Evolutionary conservation across 2,113 vertebrate species (phyloP).

Genomic region (Lamprotornis superbus): DNA sequence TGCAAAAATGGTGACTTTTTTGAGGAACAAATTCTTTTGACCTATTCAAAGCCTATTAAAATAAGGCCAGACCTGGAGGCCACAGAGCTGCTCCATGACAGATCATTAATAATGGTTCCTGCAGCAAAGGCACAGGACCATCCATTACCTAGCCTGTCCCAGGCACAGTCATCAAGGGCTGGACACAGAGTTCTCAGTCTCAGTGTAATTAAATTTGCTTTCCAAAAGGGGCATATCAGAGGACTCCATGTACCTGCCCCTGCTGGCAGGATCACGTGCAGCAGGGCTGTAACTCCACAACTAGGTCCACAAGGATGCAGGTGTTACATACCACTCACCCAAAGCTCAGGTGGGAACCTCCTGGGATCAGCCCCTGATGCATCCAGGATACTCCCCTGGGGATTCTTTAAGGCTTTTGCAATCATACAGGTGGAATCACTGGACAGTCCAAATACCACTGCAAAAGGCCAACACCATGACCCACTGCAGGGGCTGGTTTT

Average conservation of each 20-base stretch:
- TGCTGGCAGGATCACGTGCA: fast-evolving
- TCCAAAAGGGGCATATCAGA: neutral
- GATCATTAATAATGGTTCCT: neutral
- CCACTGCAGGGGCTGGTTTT: neutral
- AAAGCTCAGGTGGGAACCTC: neutral
- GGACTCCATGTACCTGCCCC: neutral
- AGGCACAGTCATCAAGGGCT: neutral
- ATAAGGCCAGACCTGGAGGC: neutral
- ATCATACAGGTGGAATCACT: neutral
- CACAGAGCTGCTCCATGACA: neutral
- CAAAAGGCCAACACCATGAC: neutral
- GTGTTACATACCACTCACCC: neutral
- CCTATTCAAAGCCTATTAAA: neutral
- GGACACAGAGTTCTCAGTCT: neutral
- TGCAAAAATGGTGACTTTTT: neutral
- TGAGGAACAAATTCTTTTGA: neutral
- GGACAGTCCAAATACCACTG: neutral
- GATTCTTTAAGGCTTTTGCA: neutral
- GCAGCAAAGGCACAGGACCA: neutral
- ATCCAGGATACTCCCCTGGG: neutral
- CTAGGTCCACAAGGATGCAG: neutral
- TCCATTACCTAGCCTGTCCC: neutral
- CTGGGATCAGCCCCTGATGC: neutral
- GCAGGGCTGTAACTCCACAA: neutral
- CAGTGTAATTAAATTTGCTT: neutral